Conservation (phyloP, 2,797 vertebrate genomes). For the Myotis myotis region DNA sequence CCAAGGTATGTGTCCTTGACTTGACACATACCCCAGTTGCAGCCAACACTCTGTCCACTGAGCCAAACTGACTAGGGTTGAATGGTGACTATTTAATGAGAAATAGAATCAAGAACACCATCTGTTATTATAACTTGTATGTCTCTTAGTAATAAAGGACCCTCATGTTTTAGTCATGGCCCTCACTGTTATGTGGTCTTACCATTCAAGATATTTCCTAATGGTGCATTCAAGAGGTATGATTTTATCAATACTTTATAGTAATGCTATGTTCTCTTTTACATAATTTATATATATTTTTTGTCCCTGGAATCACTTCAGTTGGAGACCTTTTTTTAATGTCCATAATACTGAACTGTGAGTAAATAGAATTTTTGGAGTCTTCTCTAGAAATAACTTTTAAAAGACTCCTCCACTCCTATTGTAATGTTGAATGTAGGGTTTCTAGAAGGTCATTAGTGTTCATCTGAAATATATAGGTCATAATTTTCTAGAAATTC, state of each 20-base stretch:
- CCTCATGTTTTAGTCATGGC: background rate
- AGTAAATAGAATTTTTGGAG: background rate
- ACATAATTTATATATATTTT: constrained; percentile 2
- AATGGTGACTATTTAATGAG: background rate
- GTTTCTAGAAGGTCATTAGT: background rate
- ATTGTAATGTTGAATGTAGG: background rate
- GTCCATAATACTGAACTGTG: background rate
- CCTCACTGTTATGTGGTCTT: background rate
- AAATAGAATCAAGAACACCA: background rate
- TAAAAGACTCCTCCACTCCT: background rate
- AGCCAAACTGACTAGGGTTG: background rate
- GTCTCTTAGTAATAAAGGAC: background rate
- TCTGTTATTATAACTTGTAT: background rate
- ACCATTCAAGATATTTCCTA: background rate
- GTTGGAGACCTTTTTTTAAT: background rate
- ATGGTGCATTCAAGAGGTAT: background rate
- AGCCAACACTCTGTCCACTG: no score
- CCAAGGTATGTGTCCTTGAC: no score
- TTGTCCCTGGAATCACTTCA: background rate
- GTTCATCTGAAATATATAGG: constrained; percentile 33
- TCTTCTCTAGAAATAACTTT: constrained; percentile 7
- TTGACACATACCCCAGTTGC: no score
- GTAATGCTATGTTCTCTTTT: background rate
- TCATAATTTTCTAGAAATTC: background rate
- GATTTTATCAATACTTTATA: background rate